Conservation (phyloP, 92 coral and sea anemone genomes). For the Zoanthus sociatus region DNA sequence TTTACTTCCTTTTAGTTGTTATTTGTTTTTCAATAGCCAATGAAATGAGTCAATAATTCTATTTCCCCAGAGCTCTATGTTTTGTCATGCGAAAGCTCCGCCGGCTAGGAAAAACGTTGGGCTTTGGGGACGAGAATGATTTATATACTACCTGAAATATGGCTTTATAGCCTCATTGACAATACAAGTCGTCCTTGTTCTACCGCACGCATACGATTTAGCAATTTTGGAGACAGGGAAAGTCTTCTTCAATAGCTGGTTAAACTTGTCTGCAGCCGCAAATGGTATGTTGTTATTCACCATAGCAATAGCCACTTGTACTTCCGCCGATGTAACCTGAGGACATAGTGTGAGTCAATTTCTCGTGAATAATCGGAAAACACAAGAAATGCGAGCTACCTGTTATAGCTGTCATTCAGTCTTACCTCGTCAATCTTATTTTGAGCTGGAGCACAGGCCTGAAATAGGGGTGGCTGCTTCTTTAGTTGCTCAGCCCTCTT, state of each 20-base stretch:
- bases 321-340: slow-evolving; percentile 56
- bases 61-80: too few relatives aligned
- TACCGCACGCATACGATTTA: slow-evolving; percentile 52
- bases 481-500: slow-evolving; percentile 38
- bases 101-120: too few relatives aligned
- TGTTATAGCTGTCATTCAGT: slow-evolving; percentile 1
- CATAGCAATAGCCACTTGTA: slow-evolving; percentile 47
- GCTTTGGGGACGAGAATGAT: slow-evolving; percentile 10
- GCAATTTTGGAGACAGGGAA: slow-evolving; percentile 57
- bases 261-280: slow-evolving; percentile 61
- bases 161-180: slow-evolving; percentile 5
- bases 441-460: slow-evolving; percentile 35
- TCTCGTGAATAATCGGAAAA: background rate
- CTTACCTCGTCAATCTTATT: background rate
- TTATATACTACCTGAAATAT: slow-evolving; percentile 35
- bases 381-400: background rate
- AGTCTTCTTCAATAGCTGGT: slow-evolving; percentile 47
- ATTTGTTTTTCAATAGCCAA: too few relatives aligned
- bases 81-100: too few relatives aligned
- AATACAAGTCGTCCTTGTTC: slow-evolving; percentile 67
- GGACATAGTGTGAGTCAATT: slow-evolving; percentile 1
- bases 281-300: slow-evolving; percentile 53
- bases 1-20: too few relatives aligned
- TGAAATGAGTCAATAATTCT: too few relatives aligned
- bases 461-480: slow-evolving; percentile 42